Evolutionary conservation across 2,113 vertebrate genomes (phyloP).

Genomic region (Ranitomeya variabilis): DNA sequence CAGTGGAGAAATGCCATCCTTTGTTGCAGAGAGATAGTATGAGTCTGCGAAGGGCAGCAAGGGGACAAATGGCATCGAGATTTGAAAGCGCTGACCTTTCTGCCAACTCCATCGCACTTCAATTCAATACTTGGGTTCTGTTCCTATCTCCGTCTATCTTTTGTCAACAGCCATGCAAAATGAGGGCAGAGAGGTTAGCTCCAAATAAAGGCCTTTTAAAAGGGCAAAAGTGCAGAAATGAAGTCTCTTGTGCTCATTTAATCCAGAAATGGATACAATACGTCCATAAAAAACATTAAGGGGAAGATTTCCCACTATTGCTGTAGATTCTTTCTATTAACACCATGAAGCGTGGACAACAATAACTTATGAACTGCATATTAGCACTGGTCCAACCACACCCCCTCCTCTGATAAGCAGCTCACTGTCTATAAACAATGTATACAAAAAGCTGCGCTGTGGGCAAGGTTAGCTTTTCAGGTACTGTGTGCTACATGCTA

Average conservation of each 20-base stretch:
- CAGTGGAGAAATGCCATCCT: slow-evolving; percentile 53
- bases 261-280: slow-evolving; percentile 51
- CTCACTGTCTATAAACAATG: too few relatives aligned
- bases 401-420: too few relatives aligned
- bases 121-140: slow-evolving; percentile 43
- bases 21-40: slow-evolving; percentile 49
- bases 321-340: background rate
- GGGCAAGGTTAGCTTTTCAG: too few relatives aligned
- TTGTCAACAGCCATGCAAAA: slow-evolving; percentile 54
- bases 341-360: background rate
- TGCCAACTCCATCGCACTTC: slow-evolving; percentile 52
- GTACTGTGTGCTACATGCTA: too few relatives aligned
- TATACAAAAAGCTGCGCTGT: too few relatives aligned
- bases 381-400: background rate
- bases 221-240: slow-evolving; percentile 57
- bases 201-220: slow-evolving; percentile 54
- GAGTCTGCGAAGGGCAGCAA: slow-evolving; percentile 51
- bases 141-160: slow-evolving; percentile 53
- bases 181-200: slow-evolving; percentile 45
- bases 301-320: slow-evolving; percentile 34
- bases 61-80: slow-evolving; percentile 55
- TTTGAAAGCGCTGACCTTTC: slow-evolving; percentile 58
- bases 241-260: slow-evolving; percentile 47
- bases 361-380: background rate
- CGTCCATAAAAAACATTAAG: slow-evolving; percentile 29